phyloP scores from a whole-genome alignment of 2,113 vertebrate species.

The Beaufortia kweichowensis region DNA sequence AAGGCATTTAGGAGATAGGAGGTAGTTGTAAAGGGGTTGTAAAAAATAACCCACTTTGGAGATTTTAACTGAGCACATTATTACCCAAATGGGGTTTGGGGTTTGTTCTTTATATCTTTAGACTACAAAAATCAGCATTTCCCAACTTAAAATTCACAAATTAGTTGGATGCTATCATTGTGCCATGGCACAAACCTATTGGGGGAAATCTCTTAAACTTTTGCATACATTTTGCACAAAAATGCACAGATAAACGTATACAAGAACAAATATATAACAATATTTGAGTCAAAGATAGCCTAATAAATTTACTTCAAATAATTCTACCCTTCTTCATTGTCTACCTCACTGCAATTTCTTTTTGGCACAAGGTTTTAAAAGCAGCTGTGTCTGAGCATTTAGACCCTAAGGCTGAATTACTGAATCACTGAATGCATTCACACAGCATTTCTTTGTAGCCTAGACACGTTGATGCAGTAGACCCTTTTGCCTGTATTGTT shows the following conservation, averaged over 20 bases:
- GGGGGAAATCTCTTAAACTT: constrained; percentile 22
- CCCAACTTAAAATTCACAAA: constrained; percentile 20
- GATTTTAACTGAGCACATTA: not conserved
- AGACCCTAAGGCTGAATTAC: constrained; percentile 57
- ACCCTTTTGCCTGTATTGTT: not conserved
- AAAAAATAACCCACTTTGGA: not conserved
- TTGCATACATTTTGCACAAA: not conserved
- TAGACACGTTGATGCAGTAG: constrained; percentile 27
- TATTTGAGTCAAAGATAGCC: too few species aligned
- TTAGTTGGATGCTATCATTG: too few species aligned
- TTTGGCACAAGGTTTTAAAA: constrained; percentile 30
- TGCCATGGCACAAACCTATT: constrained; percentile 40
- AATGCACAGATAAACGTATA: too few species aligned
- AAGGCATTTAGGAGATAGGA: constrained; percentile 4
- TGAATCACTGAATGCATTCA: constrained; percentile 34
- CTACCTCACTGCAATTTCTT: not conserved
- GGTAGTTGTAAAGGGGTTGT: not conserved
- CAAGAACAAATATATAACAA: too few species aligned
- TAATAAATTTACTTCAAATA: too few species aligned
- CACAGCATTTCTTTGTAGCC: not conserved
- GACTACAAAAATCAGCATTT: constrained; percentile 22
- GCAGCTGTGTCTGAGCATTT: constrained; percentile 59
- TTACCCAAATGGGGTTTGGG: too few species aligned
- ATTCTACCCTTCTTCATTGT: not conserved
- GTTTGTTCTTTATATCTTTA: constrained; percentile 2